A percentile compares a stretch with the other conserved stretches of the same genome.
phyloP scores from a whole-genome alignment of 2,113 vertebrate genomes.

The Grus americana region DNA sequence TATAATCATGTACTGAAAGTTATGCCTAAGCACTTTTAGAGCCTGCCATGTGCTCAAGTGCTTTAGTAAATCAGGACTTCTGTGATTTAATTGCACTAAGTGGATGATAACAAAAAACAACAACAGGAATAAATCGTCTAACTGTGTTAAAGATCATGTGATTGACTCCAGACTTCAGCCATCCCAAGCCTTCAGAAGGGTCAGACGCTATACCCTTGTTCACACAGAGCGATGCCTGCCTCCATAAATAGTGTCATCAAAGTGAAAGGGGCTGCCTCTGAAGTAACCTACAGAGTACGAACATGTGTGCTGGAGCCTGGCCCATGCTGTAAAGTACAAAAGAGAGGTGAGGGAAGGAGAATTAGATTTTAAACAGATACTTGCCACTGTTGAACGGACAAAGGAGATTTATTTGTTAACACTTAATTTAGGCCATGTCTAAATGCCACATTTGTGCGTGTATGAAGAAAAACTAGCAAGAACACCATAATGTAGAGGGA shows the following conservation, averaged over 20 bases:
- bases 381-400: slow-evolving; percentile 36
- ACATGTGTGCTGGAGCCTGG: slow-evolving; percentile 65
- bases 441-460: background rate
- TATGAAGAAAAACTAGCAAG: background rate
- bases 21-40: background rate
- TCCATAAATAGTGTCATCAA: slow-evolving; percentile 70
- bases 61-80: slow-evolving; percentile 23
- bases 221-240: slow-evolving; percentile 47
- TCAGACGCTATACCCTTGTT: slow-evolving; percentile 44
- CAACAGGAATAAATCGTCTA: slow-evolving; percentile 40
- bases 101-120: slow-evolving; percentile 50
- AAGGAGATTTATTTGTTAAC: slow-evolving; percentile 60
- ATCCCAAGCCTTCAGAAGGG: slow-evolving; percentile 3
- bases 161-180: slow-evolving; percentile 58
- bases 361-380: slow-evolving; percentile 63
- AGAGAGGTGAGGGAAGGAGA: slow-evolving; percentile 61
- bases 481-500: background rate
- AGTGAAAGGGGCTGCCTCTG: slow-evolving; percentile 56
- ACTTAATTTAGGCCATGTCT: slow-evolving; percentile 44
- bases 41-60: background rate
- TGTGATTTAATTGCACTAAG: slow-evolving; percentile 42
- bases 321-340: slow-evolving; percentile 63
- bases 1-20: background rate
- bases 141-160: slow-evolving; percentile 35
- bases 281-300: slow-evolving; percentile 60